Evolutionary conservation across 1,140 invertebrate species (phyloP), one percentile per base, ranked within the genome.

Genomic region (Melitaea cinxia): DNA sequence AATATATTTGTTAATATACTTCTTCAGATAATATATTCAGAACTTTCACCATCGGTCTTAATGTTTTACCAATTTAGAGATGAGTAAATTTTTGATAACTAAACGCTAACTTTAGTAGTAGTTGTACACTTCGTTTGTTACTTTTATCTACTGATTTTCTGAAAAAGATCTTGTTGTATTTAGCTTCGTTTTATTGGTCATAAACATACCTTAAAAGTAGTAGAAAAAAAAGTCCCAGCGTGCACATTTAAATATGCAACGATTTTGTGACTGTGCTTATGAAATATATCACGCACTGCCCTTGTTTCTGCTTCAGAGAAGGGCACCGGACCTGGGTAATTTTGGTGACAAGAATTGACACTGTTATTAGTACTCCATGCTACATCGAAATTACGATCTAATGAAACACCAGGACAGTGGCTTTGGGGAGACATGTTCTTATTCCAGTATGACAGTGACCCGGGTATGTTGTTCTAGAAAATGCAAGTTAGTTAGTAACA

Each of bases 221-320:
- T 19, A 7, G 7, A 0, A 19, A 19, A n/a, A 53, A 72, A 80
- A 4, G 70, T 66, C 0, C 74, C 72, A 49, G 71, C 72, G 21
- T 88, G 85, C 0, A 88, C 83, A 56, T 89, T 58, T 0, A 89
- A 77, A 35, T 81, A 88, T 0, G 79, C 84, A 3, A 78, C 24
- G 6, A 90, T 85, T 70, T 82, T 88, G 14, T 86, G 78, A 15
- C 80, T 72, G 30, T 83, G 82, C n/a, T 69, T 77, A 26, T 88
- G 85, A 19, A 90, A 73, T 0, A 93, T 85, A 33, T 92, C 89
- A 1, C 92, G 83, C 33, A 95, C 82, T 0, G 93, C 92, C 30
- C 77, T 82, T 0, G 94, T 94, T 83, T 97, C 96, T 0, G 92
- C 89, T 83, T 97, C 96, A 0, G 95, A 96, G 76, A 96, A 96